A percentile compares a stretch with the other conserved stretches of the same genome.
Evolutionary conservation across 2,113 vertebrate genomes (phyloP).

Genomic region (Brachyhypopomus gauderio): DNA sequence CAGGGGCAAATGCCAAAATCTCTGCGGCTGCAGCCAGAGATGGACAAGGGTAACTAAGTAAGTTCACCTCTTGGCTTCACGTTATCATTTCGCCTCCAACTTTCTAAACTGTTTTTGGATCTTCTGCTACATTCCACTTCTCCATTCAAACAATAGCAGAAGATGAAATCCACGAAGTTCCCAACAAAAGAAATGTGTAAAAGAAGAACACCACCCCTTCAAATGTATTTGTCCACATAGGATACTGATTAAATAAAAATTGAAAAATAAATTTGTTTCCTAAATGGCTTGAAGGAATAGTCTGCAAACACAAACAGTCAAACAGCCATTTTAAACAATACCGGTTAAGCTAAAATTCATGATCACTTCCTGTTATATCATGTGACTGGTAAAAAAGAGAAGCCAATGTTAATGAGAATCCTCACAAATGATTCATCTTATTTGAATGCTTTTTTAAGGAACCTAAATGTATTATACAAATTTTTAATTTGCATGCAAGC

Average conservation of each 20-base stretch:
- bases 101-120: constrained; percentile 44
- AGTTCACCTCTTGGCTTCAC: constrained; percentile 44
- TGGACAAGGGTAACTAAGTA: constrained; percentile 51
- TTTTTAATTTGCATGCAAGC: constrained; percentile 24
- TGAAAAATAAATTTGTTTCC: neutral
- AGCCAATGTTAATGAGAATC: neutral
- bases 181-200: neutral
- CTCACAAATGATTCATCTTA: neutral
- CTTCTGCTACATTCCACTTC: constrained; percentile 23
- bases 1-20: constrained; percentile 51
- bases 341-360: constrained; percentile 23
- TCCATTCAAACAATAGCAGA: constrained; percentile 30
- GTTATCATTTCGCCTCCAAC: constrained; percentile 49
- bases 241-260: neutral
- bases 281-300: neutral
- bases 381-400: constrained; percentile 13
- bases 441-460: neutral
- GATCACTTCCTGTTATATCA: constrained; percentile 48
- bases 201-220: neutral
- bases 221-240: neutral
- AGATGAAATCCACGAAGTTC: neutral
- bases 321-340: constrained; percentile 26
- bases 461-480: constrained; percentile 10
- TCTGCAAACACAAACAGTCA: neutral
- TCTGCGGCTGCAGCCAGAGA: constrained; percentile 48